Evolutionary conservation across 2,888 invertebrate genomes (phyloP), one percentile per base, ranked within the genome.

Genomic region (Agrotis puta): DNA sequence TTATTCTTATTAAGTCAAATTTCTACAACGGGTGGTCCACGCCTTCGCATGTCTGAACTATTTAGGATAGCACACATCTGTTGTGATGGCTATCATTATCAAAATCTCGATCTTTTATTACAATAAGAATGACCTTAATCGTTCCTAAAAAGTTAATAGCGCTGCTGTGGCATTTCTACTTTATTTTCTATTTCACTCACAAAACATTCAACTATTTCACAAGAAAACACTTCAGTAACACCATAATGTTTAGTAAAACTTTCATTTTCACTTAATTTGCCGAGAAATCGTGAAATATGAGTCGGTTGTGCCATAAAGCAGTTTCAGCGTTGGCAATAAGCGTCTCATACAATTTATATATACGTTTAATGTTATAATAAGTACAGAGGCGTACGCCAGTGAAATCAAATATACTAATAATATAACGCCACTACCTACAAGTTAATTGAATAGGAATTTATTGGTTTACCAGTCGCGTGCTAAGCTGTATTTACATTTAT

Each of bases 371-470:
- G 80, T 80, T 81, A 81, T 89, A 88, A 90, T 88, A 92, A 90
- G 88, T 85, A 88, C 83, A 74, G 74, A 80, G 74, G 81, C 88
- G 88, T 88, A 89, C 87, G 85, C 85, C 77, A 79, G 84, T 85
- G 82, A 88, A 88, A 90, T 88, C 88, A 87, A 89, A 90, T 88
- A 86, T 87, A 88, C 82, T 86, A 77, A 81, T 84, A 89, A 89
- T 90, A 88, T 89, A 90, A 85, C 83, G 74, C 85, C 77, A 85
- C 83, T 79, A 81, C 85, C 82, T 74, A 88, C 87, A 85, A 87
- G 85, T 87, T 89, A 90, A 89, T 90, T 89, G 85, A 87, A 87
- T 77, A 74, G 47, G 53, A 78, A 81, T 88, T 85, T 87, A 85
- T 85, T 66, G 79, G 77, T 78, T 57, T 62, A 64, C 61, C 69